Evolutionary conservation across 1,140 invertebrate species (phyloP), one percentile per base, ranked within the genome.

Genomic region (Musca vetustissima): DNA sequence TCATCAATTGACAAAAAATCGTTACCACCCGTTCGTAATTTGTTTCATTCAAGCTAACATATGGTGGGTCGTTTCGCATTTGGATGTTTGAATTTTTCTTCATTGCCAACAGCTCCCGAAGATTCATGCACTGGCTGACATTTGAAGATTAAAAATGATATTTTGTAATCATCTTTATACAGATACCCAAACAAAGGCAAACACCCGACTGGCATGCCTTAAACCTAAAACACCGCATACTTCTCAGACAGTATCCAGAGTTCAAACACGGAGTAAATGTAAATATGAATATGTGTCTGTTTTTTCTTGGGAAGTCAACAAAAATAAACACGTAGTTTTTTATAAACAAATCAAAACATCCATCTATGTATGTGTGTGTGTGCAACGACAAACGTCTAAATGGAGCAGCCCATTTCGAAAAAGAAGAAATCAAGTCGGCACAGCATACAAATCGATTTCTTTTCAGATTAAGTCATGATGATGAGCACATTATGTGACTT

Each of bases 381-480:
- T 17, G 17, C 50, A 22, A 52, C 11, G 25, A 61, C 17, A 24
- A 61, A 6, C 32, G 19, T 47, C 59, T 49, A 66, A 66, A 61
- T 43, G 36, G 36, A 43, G 36, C 36, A 43, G 36, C 36, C 36
- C 36, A 28, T 61, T 25, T 19, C 21, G 9, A 47, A 15, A 24
- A 66, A 66, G 25, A 11, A 50, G 13, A 66, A 67, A 36, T 36
- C 6, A 43, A 43, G 36, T 43, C 36, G 36, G 36, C 36, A 43
- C 36, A 43, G 36, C 36, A 43, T 43, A 43, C 43, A 36, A 79
- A 79, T 79, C 77, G 77, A 79, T 79, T 79, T 79, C 75, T 79
- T 79, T 79, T 74, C 68, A 77, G 77, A 79, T 79, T 79, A 79
- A 79, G 77, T 76, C 77, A 72, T 71, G 72, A 66, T 65, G 69